Conservation (phyloP, 2,113 vertebrate genomes). For the Pandion haliaetus region DNA sequence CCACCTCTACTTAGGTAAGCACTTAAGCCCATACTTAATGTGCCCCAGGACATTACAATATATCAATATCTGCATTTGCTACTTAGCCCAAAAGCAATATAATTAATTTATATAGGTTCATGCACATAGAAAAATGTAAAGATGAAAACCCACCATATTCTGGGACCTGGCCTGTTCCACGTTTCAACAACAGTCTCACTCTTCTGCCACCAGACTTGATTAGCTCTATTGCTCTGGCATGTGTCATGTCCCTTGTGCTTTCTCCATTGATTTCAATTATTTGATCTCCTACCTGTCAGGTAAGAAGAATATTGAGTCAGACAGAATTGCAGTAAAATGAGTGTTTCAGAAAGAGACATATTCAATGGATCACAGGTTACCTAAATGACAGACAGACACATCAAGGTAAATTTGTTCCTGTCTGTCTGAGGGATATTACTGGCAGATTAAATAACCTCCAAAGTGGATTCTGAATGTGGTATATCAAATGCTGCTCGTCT, state of each 20-base stretch:
- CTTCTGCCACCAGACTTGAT: conserved; percentile 95
- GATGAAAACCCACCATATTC: conserved; percentile 89
- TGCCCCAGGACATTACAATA: background rate
- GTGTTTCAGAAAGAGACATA: conserved; percentile 37
- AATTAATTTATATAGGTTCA: background rate
- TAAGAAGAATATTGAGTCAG: conserved; percentile 60
- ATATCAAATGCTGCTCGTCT: background rate
- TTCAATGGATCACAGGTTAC: conserved; percentile 34
- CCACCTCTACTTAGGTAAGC: background rate
- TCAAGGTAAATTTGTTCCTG: conserved; percentile 57
- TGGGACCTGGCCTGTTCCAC: conserved; percentile 95
- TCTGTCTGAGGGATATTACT: conserved; percentile 37
- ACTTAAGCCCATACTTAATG: background rate
- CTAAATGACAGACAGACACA: conserved; percentile 41
- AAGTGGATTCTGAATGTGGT: conserved; percentile 23
- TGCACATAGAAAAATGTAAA: background rate
- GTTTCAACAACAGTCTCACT: conserved; percentile 91
- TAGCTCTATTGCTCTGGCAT: conserved; percentile 94
- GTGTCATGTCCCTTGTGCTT: conserved; percentile 96
- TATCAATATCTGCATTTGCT: background rate
- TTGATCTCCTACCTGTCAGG: conserved; percentile 93
- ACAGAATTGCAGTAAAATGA: conserved; percentile 37
- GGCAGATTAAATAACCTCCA: conserved; percentile 42
- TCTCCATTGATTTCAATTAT: conserved; percentile 99
- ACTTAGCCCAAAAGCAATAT: background rate